These are phyloP conservation scores for Lasiurus cinereus DNA, from an alignment of 2,113 vertebrate species.

Conservation along the genomic window DNA sequence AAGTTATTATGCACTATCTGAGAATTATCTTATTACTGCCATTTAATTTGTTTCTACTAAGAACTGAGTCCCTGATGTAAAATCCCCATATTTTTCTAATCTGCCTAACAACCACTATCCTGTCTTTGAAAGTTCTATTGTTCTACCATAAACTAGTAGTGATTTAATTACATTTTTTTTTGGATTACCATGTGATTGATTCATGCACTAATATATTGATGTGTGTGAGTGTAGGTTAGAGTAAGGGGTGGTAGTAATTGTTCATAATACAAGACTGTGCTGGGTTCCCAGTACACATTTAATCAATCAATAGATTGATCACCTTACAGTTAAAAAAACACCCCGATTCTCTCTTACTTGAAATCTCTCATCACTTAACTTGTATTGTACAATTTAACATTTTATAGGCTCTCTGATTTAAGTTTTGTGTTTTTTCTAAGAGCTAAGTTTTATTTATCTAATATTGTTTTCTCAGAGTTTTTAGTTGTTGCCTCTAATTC, in stretches of 20 bases:
- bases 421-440: not conserved
- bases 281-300: not conserved
- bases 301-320: not conserved
- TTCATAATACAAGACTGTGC: not conserved
- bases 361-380: not conserved
- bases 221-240: not conserved
- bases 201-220: not conserved
- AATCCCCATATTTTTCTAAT: not conserved
- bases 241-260: not conserved
- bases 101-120: not conserved
- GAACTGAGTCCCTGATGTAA: not conserved
- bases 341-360: not conserved
- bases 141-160: not conserved
- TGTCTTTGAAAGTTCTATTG: not conserved
- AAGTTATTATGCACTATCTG: not conserved
- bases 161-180: not conserved
- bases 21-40: not conserved
- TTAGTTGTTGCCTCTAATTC: not conserved
- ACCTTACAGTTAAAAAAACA: not conserved
- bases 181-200: not conserved
- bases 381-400: not conserved
- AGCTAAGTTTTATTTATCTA: not conserved
- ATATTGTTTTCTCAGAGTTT: not conserved
- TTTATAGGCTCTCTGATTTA: not conserved
- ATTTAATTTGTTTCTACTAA: slow-evolving; percentile 44